These are phyloP conservation scores for Cantharis flavilabris DNA, from an alignment of 2,888 invertebrate species.

Conservation along the genomic window DNA sequence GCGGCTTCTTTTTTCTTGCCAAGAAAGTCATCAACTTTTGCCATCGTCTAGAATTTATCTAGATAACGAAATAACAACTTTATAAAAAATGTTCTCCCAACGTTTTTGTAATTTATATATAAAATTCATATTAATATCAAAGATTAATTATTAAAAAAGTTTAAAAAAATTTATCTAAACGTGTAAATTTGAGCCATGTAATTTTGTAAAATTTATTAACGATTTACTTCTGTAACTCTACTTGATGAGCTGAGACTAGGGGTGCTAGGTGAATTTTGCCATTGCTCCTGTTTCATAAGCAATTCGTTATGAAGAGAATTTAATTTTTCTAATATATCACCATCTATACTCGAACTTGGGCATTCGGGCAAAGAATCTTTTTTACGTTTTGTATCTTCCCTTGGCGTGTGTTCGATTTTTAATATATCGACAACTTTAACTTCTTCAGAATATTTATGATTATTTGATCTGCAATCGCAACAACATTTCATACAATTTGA, in stretches of 20 bases:
- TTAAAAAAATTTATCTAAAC: neutral
- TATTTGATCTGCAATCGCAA: slow-evolving; percentile 46
- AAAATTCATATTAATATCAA: neutral
- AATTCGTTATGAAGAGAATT: slow-evolving; percentile 56
- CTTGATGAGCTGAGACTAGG: slow-evolving; percentile 36
- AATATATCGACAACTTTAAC: slow-evolving; percentile 39
- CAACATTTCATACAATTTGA: slow-evolving; percentile 42
- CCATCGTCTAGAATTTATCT: slow-evolving; percentile 50
- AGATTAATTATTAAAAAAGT: neutral
- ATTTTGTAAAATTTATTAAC: neutral
- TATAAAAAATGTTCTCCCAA: neutral
- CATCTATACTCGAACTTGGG: slow-evolving; percentile 31
- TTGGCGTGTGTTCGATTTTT: slow-evolving; percentile 39
- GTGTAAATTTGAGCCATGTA: neutral
- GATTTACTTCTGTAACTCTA: slow-evolving; percentile 16
- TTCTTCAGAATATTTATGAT: slow-evolving; percentile 32
- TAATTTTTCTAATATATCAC: slow-evolving; percentile 50
- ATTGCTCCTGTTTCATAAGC: slow-evolving; percentile 59
- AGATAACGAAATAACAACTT: slow-evolving; percentile 16
- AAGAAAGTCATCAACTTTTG: slow-evolving; percentile 82
- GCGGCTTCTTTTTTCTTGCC: slow-evolving; percentile 84
- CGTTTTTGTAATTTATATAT: neutral
- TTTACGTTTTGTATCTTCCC: slow-evolving; percentile 30
- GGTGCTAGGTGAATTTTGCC: slow-evolving; percentile 54
- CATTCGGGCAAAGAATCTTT: slow-evolving; percentile 33